These are phyloP conservation scores for Osedax fenrisi DNA, from an alignment of 2,888 invertebrate species.

Conservation along the genomic window DNA sequence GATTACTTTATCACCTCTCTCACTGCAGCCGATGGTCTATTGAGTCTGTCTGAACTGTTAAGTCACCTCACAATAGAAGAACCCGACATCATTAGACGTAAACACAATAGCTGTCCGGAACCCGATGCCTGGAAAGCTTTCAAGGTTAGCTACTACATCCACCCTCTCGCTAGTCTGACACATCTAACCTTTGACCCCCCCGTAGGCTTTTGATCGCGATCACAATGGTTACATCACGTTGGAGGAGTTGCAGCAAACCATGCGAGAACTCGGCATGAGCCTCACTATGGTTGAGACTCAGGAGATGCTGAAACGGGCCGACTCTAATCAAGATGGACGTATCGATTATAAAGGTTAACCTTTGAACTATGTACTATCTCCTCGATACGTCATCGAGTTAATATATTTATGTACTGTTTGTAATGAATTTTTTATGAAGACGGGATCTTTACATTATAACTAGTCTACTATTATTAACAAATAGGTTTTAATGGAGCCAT, in stretches of 20 bases:
- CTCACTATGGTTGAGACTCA: not conserved
- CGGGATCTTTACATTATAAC: too few relatives aligned
- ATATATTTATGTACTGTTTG: not conserved
- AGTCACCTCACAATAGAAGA: not conserved
- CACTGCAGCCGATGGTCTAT: not conserved
- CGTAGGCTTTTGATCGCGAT: constrained; percentile 35
- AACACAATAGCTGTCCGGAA: constrained; percentile 11
- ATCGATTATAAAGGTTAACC: constrained; percentile 13
- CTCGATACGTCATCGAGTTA: too few relatives aligned
- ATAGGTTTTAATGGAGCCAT: too few relatives aligned
- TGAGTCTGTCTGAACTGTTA: not conserved
- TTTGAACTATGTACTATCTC: not conserved
- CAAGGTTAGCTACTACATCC: constrained; percentile 33
- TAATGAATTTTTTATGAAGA: too few relatives aligned
- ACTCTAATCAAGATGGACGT: constrained; percentile 9
- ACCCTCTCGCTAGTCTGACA: not conserved
- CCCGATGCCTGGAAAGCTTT: constrained; percentile 37
- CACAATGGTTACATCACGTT: constrained; percentile 35
- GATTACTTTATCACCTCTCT: too few relatives aligned
- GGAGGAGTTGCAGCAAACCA: constrained; percentile 32
- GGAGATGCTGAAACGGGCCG: constrained; percentile 5
- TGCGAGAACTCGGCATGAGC: constrained; percentile 28
- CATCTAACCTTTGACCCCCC: not conserved
- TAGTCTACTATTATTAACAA: too few relatives aligned
- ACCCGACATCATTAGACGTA: not conserved